Base-by-base conservation (phyloP, 2,888 invertebrate species). In the Plutella xylostella region DNA sequence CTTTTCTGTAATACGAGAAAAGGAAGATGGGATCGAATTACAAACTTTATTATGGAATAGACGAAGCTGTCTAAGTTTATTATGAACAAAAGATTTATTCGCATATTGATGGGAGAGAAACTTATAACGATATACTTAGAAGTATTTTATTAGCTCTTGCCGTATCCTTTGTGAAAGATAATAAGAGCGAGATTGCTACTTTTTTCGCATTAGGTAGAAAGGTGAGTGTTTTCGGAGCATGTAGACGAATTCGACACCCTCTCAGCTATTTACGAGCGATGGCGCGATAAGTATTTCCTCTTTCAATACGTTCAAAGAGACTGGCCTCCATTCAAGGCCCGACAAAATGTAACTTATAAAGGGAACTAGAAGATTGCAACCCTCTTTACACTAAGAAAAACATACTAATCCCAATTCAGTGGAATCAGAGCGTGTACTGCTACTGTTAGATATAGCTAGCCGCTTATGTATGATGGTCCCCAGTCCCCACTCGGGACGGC, bases 201-300 rank as follows among this genome's bases (percentile, higher is more conserved):
- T n/a, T n/a, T n/a, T n/a, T n/a, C n/a, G n/a, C 28, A 28, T 28
- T 28, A 28, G 28, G 9, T 9, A 28, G 28, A 12, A 76, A 75
- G 74, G 72, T 76, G 74, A 77, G 72, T 78, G 77, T 78, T 76
- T 72, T 70, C 65, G 70, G 63, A 65, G 69, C 71, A 71, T 76
- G 72, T 69, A 68, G 72, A 73, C 72, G 72, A 77, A 75, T 72
- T 75, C 74, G 71, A 75, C 74, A 76, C 75, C 68, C 73, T 70
- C 69, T 74, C 69, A 61, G 68, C 72, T 78, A 76, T 78, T 77
- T 78, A 75, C 73, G 68, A 65, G 68, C 73, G 76, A 77, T 75
- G 72, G 76, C 65, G 71, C 78, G 78, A 78, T 79, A 79, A 76
- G 75, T 72, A 75, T 78, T 79, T 76, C 74, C 77, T 72, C 73